Percentiles rank a stretch among this genome's conserved stretches.
phyloP scores from a whole-genome alignment of 2,888 invertebrate species.

The Parthenolecanium corni region DNA sequence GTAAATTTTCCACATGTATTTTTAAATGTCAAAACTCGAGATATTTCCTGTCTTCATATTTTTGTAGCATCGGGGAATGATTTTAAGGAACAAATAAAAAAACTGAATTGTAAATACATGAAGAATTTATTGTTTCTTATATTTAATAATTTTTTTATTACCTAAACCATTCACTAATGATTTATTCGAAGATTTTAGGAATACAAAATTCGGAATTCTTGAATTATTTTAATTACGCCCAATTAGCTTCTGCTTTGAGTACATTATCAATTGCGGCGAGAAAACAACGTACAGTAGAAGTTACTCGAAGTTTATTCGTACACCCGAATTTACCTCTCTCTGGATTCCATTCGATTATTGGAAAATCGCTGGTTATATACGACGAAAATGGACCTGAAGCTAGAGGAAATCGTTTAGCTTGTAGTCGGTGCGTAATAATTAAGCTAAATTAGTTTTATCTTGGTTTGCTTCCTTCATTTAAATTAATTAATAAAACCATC shows the following conservation, averaged over 20 bases:
- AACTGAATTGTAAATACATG: too few relatives aligned
- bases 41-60: too few relatives aligned
- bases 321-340: constrained; percentile 64
- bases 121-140: too few relatives aligned
- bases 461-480: not conserved
- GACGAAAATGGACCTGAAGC: constrained; percentile 80
- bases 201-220: constrained; percentile 17
- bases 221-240: constrained; percentile 47
- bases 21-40: too few relatives aligned
- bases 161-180: not conserved
- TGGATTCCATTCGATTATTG: constrained; percentile 61
- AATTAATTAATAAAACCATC: not conserved
- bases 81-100: too few relatives aligned
- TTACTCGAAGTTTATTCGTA: constrained; percentile 65
- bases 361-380: constrained; percentile 72
- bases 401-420: constrained; percentile 76
- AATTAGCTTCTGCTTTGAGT: constrained; percentile 60
- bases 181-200: not conserved
- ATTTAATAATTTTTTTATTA: not conserved
- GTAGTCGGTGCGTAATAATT: constrained; percentile 55
- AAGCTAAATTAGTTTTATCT: not conserved
- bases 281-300: constrained; percentile 49
- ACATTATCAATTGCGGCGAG: constrained; percentile 62
- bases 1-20: too few relatives aligned
- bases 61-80: too few relatives aligned